A percentile compares a stretch with the other conserved stretches of the same genome.
Conservation (phyloP, 2,113 vertebrate genomes). For the Otus sunia region DNA sequence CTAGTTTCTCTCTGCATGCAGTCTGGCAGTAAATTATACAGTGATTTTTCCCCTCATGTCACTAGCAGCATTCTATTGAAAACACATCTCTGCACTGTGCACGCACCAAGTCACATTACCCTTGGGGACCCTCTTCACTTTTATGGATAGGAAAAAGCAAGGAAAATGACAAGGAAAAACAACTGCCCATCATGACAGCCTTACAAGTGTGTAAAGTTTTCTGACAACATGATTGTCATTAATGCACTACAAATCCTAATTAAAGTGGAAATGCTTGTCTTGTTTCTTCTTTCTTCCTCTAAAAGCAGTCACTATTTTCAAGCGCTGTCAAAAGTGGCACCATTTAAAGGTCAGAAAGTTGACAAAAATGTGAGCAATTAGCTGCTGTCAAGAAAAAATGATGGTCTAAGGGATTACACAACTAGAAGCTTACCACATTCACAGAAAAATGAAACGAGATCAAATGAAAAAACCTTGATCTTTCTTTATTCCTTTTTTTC, state of each 20-base stretch:
- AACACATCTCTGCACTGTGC: neutral
- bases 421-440: neutral
- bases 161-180: conserved; percentile 3
- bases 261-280: neutral
- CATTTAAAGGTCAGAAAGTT: conserved; percentile 10
- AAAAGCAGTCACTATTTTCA: neutral
- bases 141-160: neutral
- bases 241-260: conserved; percentile 36
- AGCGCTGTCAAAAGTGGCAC: conserved; percentile 1
- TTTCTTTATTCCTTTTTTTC: neutral
- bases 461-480: neutral
- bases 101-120: neutral
- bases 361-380: conserved; percentile 37
- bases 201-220: neutral
- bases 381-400: neutral
- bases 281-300: neutral
- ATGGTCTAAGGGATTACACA: neutral
- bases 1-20: neutral
- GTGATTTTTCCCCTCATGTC: neutral
- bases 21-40: neutral
- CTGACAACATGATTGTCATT: conserved; percentile 29
- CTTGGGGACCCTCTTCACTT: neutral
- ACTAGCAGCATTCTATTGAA: neutral
- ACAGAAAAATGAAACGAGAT: neutral
- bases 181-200: neutral